phyloP scores from a whole-genome alignment of 2,797 vertebrate species.

The Mormyrops attenuatus region DNA sequence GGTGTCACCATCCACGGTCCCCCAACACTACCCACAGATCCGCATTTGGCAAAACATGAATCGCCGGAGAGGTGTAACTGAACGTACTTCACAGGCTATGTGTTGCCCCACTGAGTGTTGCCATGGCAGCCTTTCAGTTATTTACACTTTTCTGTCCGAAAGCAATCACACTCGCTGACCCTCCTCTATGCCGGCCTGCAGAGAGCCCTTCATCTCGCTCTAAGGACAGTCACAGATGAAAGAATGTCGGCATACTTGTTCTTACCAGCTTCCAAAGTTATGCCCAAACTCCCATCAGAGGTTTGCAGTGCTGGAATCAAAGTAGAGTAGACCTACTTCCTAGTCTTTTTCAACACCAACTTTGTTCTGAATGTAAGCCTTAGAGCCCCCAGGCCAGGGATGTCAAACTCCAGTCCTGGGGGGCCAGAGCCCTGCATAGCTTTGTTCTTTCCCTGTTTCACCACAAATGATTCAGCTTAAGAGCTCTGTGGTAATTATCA shows the following conservation, averaged over 20 bases:
- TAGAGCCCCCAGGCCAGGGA: neutral
- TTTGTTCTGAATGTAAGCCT: neutral
- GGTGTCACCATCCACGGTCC: neutral
- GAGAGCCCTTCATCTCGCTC: neutral
- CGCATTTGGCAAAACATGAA: constrained; percentile 3
- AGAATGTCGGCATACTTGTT: neutral
- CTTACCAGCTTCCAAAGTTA: neutral
- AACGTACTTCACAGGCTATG: neutral
- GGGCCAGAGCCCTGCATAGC: neutral
- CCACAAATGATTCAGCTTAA: neutral
- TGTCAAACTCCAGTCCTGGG: neutral
- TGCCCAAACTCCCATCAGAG: neutral
- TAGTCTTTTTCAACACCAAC: neutral
- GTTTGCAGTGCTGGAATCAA: neutral
- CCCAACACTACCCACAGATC: neutral
- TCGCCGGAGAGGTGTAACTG: neutral
- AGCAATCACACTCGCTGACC: neutral
- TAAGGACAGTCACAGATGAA: constrained; percentile 1
- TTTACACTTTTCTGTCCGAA: neutral
- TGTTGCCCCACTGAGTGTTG: neutral
- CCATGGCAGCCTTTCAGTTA: constrained; percentile 10
- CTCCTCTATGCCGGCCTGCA: neutral
- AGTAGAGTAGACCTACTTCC: constrained; percentile 4
- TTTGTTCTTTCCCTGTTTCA: neutral
- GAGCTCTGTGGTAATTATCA: neutral